Percentiles rank a stretch among this genome's conserved stretches.
Conservation (phyloP, 2,113 vertebrate species). For the Crotophaga sulcirostris region DNA sequence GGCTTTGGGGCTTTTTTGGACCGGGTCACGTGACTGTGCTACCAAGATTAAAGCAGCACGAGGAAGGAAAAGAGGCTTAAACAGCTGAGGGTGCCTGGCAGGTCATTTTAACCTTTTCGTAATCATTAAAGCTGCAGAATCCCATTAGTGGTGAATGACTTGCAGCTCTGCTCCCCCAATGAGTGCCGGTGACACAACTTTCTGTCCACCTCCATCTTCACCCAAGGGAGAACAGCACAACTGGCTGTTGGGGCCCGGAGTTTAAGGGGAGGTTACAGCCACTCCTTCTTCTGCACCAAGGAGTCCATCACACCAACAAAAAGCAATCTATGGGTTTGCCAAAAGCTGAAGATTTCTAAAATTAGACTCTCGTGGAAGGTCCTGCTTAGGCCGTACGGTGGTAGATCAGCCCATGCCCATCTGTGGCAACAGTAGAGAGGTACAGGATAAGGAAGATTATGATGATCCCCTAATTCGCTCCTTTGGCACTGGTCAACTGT, state of each 20-base stretch:
- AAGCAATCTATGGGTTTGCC: not conserved
- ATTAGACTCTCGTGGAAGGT: constrained; percentile 41
- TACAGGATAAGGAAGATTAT: constrained; percentile 38
- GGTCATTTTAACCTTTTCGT: constrained; percentile 75
- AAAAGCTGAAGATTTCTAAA: constrained; percentile 20
- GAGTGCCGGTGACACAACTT: not conserved
- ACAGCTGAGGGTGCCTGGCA: constrained; percentile 65
- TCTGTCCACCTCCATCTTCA: not conserved
- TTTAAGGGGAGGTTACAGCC: accelerated
- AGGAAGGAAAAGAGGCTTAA: constrained; percentile 85
- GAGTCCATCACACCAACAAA: not conserved
- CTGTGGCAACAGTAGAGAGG: not conserved
- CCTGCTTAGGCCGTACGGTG: not conserved
- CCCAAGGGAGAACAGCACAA: accelerated
- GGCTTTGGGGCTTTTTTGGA: constrained; percentile 77
- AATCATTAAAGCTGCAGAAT: constrained; percentile 72
- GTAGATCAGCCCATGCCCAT: constrained; percentile 30
- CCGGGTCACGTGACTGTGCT: constrained; percentile 75
- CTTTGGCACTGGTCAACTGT: not conserved
- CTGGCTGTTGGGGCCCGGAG: not conserved
- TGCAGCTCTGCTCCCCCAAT: not conserved
- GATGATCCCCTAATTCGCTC: constrained; percentile 25
- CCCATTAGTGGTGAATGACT: constrained; percentile 50
- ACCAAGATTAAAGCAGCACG: constrained; percentile 86
- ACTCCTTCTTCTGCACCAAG: not conserved